phyloP scores from a whole-genome alignment of 1,140 invertebrate genomes.

The Tribolium madens region DNA sequence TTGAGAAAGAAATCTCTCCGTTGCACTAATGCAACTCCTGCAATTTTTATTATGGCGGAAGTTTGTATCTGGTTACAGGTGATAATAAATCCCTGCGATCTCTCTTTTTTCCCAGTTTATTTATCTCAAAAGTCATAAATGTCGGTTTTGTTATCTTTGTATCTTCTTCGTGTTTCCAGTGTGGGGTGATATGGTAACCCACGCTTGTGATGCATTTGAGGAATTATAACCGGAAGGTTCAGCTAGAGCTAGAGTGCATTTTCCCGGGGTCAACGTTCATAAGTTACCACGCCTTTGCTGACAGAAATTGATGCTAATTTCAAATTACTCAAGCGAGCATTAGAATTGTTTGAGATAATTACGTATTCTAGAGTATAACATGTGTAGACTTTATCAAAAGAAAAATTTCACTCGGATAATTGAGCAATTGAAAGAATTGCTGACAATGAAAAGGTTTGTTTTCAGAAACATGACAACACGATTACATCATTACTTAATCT shows the following conservation, averaged over 20 bases:
- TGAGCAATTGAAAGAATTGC: not conserved
- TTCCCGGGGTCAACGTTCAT: slow-evolving; percentile 21
- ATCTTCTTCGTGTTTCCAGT: not conserved
- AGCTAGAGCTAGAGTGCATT: slow-evolving; percentile 11
- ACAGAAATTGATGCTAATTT: not conserved
- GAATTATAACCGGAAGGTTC: slow-evolving; percentile 16
- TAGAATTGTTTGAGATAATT: no score
- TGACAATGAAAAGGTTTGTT: not conserved
- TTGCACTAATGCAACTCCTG: no score
- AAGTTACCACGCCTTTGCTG: slow-evolving; percentile 1
- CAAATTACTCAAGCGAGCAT: not conserved
- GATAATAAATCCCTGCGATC: not conserved
- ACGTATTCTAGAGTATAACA: no score
- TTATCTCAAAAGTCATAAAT: not conserved
- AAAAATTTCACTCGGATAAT: not conserved
- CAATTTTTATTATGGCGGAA: no score
- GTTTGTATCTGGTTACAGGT: not conserved
- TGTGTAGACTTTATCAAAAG: not conserved
- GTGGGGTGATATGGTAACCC: not conserved
- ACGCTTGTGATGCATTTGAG: not conserved
- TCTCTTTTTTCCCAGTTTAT: not conserved
- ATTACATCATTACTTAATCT: not conserved
- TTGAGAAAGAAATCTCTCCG: no score
- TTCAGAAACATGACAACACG: not conserved
- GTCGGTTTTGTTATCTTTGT: not conserved